Evolutionary conservation across 2,888 invertebrate genomes (phyloP), one percentile per base, ranked within the genome.

Genomic region (Amphipoea oculea): DNA sequence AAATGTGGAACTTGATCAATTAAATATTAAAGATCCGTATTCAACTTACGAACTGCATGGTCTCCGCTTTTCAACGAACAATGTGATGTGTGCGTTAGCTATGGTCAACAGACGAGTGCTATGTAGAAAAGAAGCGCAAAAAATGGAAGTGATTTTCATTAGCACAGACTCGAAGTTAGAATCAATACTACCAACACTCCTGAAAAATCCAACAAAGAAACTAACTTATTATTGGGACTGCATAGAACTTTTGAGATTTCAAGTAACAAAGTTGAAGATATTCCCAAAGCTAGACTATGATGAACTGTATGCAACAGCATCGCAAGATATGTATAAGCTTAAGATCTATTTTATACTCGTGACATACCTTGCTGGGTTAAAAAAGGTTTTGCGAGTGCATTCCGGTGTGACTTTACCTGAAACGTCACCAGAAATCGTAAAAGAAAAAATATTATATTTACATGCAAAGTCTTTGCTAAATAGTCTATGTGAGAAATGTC

Each of bases 181-280:
- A 42, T 82, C 86, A 20, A 89, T 94, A 76, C 51, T 92, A 14
- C 79, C 86, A n/a, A 78, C 88, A 29, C 87, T 96, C 6, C 36
- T 95, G 9, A 86, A 91, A 23, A 96, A 96, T 84, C 93, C 94
- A 0, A 85, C 92, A 51, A 92, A 91, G 81, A 91, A 86, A 77
- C 87, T 97, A 5, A 93, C 92, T 2, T 63, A 93, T 54, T 88
- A 93, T 72, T 95, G 94, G 94, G 97, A 96, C 83, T 93, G 93
- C 6, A 87, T 97, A 71, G 95, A 96, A 90, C 65, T 94, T 5
- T 72, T 96, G 4, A 87, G 96, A 76, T 95, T 91, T 75, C 95
- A 92, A 88, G 89, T 91, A 9, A 89, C 93, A 54, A 96, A 96
- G 88, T 79, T 88, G 4, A 96, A 93, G 82, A 81, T 81, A 11